Evolutionary conservation across 1,140 invertebrate species (phyloP).

Genomic region (Adelges cooleyi): DNA sequence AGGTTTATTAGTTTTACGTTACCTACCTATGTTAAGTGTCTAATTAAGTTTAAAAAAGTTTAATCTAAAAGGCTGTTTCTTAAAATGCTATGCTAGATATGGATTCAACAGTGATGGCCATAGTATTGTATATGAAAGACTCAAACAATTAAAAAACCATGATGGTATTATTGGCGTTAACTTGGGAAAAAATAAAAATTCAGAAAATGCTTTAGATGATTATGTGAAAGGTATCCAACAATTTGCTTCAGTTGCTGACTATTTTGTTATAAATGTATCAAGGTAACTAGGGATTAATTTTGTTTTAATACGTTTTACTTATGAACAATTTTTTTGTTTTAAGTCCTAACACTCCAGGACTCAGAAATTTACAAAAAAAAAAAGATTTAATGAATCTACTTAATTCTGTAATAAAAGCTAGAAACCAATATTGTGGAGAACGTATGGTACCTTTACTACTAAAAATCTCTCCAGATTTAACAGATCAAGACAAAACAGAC

Average conservation of each 20-base stretch:
- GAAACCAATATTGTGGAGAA: slow-evolving; percentile 43
- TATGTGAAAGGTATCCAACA: slow-evolving; percentile 66
- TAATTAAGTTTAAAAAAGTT: not conserved
- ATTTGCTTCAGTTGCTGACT: slow-evolving; percentile 68
- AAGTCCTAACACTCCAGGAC: slow-evolving; percentile 87
- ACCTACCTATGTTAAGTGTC: no score
- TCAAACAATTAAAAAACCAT: slow-evolving; percentile 37
- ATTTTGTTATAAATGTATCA: slow-evolving; percentile 82
- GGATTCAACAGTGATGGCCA: slow-evolving; percentile 97
- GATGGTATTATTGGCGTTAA: slow-evolving; percentile 71
- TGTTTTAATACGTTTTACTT: not conserved
- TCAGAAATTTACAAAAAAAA: slow-evolving; percentile 72
- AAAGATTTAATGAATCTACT: slow-evolving; percentile 62
- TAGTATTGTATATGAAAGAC: slow-evolving; percentile 51
- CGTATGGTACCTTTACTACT: slow-evolving; percentile 57
- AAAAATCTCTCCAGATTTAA: slow-evolving; percentile 90
- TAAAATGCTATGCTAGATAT: slow-evolving; percentile 43
- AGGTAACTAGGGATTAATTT: slow-evolving; percentile 42
- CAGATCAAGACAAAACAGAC: slow-evolving; percentile 61
- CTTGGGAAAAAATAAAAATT: slow-evolving; percentile 89
- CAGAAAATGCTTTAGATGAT: slow-evolving; percentile 60
- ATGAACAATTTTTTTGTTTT: slow-evolving; percentile 32
- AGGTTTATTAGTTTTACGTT: no score
- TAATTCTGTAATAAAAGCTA: slow-evolving; percentile 51
- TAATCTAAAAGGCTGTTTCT: not conserved